Base-by-base conservation (phyloP, 2,888 invertebrate species). In the Drosophila gaucha region DNA sequence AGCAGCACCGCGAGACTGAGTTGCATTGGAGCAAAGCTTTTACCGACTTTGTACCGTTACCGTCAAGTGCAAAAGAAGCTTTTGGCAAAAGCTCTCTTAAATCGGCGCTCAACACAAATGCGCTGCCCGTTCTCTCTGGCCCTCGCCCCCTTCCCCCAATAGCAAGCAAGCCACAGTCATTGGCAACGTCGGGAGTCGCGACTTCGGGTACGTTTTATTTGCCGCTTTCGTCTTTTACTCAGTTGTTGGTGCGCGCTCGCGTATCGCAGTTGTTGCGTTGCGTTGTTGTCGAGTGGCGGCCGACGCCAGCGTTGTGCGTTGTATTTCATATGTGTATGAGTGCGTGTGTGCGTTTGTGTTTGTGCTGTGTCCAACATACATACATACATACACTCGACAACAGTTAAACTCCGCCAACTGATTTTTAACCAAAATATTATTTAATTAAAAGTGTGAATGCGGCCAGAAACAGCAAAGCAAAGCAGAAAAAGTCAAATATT, bases 211-310 rank as follows among this genome's bases (percentile, higher is more conserved):
- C 51, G 77, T 67, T 49, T 47, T 43, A 38, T 52, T 50, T 30
- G n/a, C 26, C 1, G 33, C 12, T 54, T 44, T 46, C 51, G 18
- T 39, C 33, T 38, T 50, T 33, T 38, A 38, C 52, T 69, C 73
- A 87, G 80, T 84, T 69, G 75, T 66, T 79, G 88, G 56, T 58
- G 57, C 69, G 72, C 86, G 72, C 55, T 82, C 80, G 86, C 82
- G 82, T 84, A 69, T 80, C 62, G 74, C 69, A 67, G 76, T 82
- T 74, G 58, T 82, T 50, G 73, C 26, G 49, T 49, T 24, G 49
- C 16, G 35, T 46, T 39, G 64, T 70, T 60, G 68, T 59, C 51
- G 72, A 59, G 46, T 41, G 65, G 30, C 50, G 49, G 31, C 38
- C 57, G 46, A 58, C 70, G 58, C 20, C 33, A 54, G 52, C 41